Conservation (phyloP, 2,888 invertebrate genomes). For the Heliothis peltigera region DNA sequence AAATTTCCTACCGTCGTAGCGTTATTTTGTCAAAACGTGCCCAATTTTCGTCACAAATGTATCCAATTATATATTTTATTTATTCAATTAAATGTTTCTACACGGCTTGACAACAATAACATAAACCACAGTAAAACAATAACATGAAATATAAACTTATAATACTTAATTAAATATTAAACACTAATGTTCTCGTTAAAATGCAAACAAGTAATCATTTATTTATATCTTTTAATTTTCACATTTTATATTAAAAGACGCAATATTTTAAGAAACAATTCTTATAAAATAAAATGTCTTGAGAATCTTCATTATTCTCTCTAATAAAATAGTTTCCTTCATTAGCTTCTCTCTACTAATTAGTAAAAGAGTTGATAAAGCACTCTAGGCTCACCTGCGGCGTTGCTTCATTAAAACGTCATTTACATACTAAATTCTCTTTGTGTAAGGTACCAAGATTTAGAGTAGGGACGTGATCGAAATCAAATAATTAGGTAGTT, state of each 20-base stretch:
- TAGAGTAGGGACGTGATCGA: constrained; percentile 63
- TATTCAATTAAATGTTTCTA: too few relatives aligned
- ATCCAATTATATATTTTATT: too few relatives aligned
- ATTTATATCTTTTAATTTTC: neutral
- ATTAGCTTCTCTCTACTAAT: constrained; percentile 29
- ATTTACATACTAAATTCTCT: constrained; percentile 68
- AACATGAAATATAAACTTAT: too few relatives aligned
- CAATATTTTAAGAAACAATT: neutral
- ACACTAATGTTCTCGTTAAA: too few relatives aligned
- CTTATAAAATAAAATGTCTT: neutral
- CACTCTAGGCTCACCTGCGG: constrained; percentile 39
- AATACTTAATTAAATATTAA: too few relatives aligned
- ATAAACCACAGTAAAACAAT: too few relatives aligned
- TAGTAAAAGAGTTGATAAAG: constrained; percentile 50
- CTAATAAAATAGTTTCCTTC: constrained; percentile 11
- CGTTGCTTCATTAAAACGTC: constrained; percentile 65
- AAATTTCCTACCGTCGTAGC: too few relatives aligned
- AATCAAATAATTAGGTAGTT: constrained; percentile 62
- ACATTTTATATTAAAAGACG: neutral
- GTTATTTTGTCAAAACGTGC: too few relatives aligned
- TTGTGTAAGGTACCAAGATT: constrained; percentile 56
- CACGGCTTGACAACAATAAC: too few relatives aligned
- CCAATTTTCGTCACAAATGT: too few relatives aligned
- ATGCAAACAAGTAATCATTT: too few relatives aligned
- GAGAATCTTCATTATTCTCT: neutral